Evolutionary conservation across 2,113 vertebrate genomes (phyloP), one percentile per base, ranked within the genome.

Genomic region (Muntiacus reevesi): DNA sequence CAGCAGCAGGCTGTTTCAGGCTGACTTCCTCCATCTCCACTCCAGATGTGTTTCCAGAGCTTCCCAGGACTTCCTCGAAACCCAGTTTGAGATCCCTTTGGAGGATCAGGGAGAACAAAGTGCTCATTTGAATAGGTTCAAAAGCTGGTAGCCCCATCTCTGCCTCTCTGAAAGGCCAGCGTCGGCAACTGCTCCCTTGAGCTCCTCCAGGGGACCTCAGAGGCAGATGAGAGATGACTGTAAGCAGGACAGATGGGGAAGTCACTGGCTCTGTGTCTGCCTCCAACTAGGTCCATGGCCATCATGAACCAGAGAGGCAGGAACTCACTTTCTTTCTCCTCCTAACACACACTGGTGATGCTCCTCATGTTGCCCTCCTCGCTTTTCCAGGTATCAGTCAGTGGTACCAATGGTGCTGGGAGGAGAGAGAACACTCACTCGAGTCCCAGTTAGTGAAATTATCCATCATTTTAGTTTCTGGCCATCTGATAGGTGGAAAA

Each of bases 1-100:
- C 92, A 54, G 92, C 97, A 60, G 82, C 98, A 98, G 98, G 97
- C 96, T 97, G 67, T 98, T 99, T 98, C 98, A 97, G 85, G 97
- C 97, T 96, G 95, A 89, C 98, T 98, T 98, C 98, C 97, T 98
- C 98, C 95, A 95, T 97, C 97, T 57, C 87, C 40, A 2, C 10
- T 67, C 45, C 47, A 16, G 33, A 16, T 7, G 0, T 40, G 55
- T 64, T 52, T 30, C 86, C 47, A 47, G 64, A 21, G 43, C 40
- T 52, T 88, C 33, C 83, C 50, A 28, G 95, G 50, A 85, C 47
- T 50, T 8, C 15, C 1, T 2, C 43, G 76, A 96, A 87, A 15
- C 86, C 36, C 25, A 2, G 83, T 14, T 12, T 0, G n/a, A 91
- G 74, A 15, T 25, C 9, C 74, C 79, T 88, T 27, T 3, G 5